Evolutionary conservation across 2,797 vertebrate genomes (phyloP), one percentile per base, ranked within the genome.

Genomic region (Ciconia nigra): DNA sequence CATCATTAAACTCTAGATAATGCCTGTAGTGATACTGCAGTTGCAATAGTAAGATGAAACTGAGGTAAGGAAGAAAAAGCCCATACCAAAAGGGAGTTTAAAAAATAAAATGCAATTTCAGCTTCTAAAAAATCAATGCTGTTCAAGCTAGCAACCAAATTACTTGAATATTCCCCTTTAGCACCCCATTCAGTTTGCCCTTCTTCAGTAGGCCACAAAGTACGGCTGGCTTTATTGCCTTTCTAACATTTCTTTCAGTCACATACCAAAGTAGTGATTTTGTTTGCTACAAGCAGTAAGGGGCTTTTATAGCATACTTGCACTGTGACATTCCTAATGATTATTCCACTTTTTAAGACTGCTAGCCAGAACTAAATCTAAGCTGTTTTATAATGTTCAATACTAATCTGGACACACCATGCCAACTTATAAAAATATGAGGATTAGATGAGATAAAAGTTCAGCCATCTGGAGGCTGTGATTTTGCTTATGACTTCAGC

Each of bases 361-460:
- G 67, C 77, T 67, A 81, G 72, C 76, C 89, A 95, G 84, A 95
- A 86, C 65, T 61, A 58, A 72, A 73, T 80, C 89, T 90, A 84
- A 90, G 78, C 90, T 93, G 92, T 52, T 96, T 86, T 95, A 90
- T 83, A 96, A 92, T 82, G 66, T 91, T 74, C 95, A 82, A 3
- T 91, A 70, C 76, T 93, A 94, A 62, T 95, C 95, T 94, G 52
- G 72, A 94, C 37, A 86, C 22, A 65, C 29, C 77, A 72, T 42
- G 66, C 69, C 91, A 95, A 95, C 26, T 96, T 96, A 94, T 26
- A 90, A 93, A 97, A 96, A 95, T 94, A 74, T 79, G 44, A 90
- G 87, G 92, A 93, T 97, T 96, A 97, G 71, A 81, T 79, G 94
- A 93, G 90, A 94, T 97, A 90, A 96, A 95, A 95, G 82, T 90